Evolutionary conservation across 64 coral and sea anemone species (phyloP).

Genomic region (Stylophora pistillata): DNA sequence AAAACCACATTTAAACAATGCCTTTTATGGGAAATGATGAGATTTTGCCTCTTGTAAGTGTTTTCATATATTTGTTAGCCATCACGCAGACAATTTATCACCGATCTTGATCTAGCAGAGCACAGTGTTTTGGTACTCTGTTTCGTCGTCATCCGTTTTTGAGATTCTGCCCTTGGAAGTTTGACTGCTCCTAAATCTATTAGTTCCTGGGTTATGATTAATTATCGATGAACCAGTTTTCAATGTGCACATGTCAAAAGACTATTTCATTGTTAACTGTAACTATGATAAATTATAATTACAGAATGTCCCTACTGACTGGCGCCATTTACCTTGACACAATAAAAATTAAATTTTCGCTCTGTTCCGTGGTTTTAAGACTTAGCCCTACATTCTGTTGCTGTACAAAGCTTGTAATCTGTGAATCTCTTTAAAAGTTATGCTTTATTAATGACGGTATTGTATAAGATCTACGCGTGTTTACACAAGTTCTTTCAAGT

Average conservation of each 20-base stretch:
- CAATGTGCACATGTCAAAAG: neutral
- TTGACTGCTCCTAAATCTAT: neutral
- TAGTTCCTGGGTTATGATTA: neutral
- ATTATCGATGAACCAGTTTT: neutral
- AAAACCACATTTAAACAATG: slow-evolving; percentile 27
- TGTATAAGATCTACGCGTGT: too few relatives aligned
- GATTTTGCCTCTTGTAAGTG: slow-evolving; percentile 2
- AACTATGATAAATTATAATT: neutral
- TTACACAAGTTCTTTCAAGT: too few relatives aligned
- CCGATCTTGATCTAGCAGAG: neutral
- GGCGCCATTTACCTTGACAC: too few relatives aligned
- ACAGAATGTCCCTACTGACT: neutral
- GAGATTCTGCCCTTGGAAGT: neutral
- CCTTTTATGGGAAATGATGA: slow-evolving; percentile 36
- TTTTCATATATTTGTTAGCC: slow-evolving; percentile 21
- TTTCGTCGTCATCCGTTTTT: neutral
- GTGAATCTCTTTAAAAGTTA: too few relatives aligned
- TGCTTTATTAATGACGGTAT: too few relatives aligned
- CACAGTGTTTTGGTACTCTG: neutral
- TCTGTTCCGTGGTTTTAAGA: too few relatives aligned
- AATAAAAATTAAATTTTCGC: too few relatives aligned
- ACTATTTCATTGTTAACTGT: neutral
- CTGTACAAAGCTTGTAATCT: too few relatives aligned
- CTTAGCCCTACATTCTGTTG: too few relatives aligned
- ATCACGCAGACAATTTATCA: neutral